phyloP scores from a whole-genome alignment of 2,888 invertebrate genomes.

The Sarcophaga rosellei region DNA sequence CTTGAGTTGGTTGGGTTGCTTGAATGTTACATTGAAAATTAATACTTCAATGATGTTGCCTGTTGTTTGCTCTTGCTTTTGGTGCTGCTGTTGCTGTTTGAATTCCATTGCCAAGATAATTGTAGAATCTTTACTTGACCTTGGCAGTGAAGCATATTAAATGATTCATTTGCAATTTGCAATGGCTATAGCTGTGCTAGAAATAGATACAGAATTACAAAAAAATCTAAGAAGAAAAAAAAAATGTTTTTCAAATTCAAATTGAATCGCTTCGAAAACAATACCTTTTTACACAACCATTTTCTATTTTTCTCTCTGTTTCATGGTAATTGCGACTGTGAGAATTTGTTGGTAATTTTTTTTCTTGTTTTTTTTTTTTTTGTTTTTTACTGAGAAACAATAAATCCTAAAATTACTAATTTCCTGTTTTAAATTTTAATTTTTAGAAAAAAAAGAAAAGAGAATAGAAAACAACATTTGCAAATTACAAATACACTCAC shows the following conservation, averaged over 20 bases:
- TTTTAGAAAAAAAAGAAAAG: background rate
- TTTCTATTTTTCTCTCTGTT: background rate
- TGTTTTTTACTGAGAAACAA: slow-evolving; percentile 44
- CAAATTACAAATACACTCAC: slow-evolving; percentile 16
- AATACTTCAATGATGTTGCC: slow-evolving; percentile 26
- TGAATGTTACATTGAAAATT: slow-evolving; percentile 50
- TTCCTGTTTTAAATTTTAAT: slow-evolving; percentile 57
- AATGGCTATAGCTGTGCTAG: background rate
- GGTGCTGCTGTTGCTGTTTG: background rate
- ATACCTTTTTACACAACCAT: slow-evolving; percentile 45
- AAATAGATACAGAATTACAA: background rate
- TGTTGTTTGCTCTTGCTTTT: background rate
- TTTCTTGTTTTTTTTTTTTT: no score
- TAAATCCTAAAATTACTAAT: slow-evolving; percentile 64
- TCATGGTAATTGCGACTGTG: slow-evolving; percentile 57
- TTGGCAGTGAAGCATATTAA: slow-evolving; percentile 66
- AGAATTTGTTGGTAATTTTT: slow-evolving; percentile 36
- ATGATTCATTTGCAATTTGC: slow-evolving; percentile 53
- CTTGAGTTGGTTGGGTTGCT: slow-evolving; percentile 19
- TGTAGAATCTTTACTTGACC: slow-evolving; percentile 55
- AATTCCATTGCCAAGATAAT: slow-evolving; percentile 48
- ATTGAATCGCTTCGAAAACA: slow-evolving; percentile 37
- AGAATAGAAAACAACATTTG: slow-evolving; percentile 13
- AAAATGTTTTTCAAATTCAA: slow-evolving; percentile 12
- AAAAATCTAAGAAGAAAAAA: background rate